Base-by-base conservation (phyloP, 2,113 vertebrate genomes). In the Microcebus ravelobensis region DNA sequence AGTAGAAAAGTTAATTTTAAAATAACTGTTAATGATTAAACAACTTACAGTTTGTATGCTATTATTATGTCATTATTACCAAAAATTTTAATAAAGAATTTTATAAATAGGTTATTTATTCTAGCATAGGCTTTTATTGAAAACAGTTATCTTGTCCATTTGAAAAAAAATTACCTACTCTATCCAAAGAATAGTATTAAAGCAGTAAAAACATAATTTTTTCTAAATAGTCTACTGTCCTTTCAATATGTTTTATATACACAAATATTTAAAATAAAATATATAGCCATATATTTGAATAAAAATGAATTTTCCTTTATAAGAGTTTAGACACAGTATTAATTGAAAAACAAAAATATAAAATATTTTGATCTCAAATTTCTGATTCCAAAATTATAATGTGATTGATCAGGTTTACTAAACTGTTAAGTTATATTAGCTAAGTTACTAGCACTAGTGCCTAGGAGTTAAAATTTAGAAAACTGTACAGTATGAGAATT, bases 1-100 rank as follows among this genome's bases (percentile, higher is more conserved):
- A 92, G 73, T 77, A 96, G n/a, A 97, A 98, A 94, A 34, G 4
- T 87, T 94, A 48, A 71, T 79, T 90, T 61, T 36, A 96, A 96
- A 95, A 61, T 81, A 86, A 6, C 13, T 39, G 71, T 87, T 93
- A 79, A 87, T 90, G 89, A 65, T 39, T 90, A 95, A 86, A 92
- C 17, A 91, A 67, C 6, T 57, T 83, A 3, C 1, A 80, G 48
- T 4, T 70, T 93, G 12, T 39, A 42, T 17, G 5, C 7, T 65
- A 50, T 63, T 42, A 42, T 42, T 77, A 80, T 42, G 57, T 12
- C 31, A 50, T 15, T 79, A 52, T 36, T 67, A 55, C 23, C 55
- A 89, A 85, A 42, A 65, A 45, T 55, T 76, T 85, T 67, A 48
- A 73, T 85, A 73, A 95, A 71, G 0, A 85, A 70, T 20, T 63